Conservation (phyloP, 1,140 invertebrate genomes). For the Gonioctena quinquepunctata region DNA sequence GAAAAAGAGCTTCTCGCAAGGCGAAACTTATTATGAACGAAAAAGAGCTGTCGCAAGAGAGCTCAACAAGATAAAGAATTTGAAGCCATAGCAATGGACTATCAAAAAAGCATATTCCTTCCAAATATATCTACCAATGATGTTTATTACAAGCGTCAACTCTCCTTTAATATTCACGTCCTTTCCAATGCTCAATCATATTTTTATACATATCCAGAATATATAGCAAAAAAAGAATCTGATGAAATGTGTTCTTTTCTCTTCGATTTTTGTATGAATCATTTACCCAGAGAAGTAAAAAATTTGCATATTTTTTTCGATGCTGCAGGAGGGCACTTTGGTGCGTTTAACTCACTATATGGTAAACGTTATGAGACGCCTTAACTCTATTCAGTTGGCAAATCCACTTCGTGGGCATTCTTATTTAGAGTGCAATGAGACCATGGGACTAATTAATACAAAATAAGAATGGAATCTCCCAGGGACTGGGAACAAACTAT, state of each 20-base stretch:
- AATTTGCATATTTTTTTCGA: conserved; percentile 40
- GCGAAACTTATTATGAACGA: background rate
- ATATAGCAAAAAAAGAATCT: conserved; percentile 35
- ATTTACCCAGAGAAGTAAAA: too few species aligned
- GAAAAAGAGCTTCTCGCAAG: background rate
- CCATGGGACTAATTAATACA: background rate
- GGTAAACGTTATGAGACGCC: background rate
- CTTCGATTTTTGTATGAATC: conserved; percentile 36
- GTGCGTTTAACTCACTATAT: background rate
- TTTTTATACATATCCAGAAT: conserved; percentile 41
- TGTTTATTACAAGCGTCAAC: conserved; percentile 42
- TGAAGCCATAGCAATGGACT: background rate
- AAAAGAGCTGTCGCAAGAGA: background rate
- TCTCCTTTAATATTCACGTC: conserved; percentile 40
- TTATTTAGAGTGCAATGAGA: background rate
- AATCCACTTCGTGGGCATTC: background rate
- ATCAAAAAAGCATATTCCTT: conserved; percentile 14
- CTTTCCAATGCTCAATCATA: conserved; percentile 21
- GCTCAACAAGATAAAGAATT: too few species aligned
- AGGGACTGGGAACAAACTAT: conserved; percentile 17
- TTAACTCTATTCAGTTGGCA: background rate
- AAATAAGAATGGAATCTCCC: background rate
- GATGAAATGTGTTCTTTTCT: conserved; percentile 40
- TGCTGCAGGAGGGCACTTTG: conserved; percentile 36
- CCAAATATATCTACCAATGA: conserved; percentile 44